These are phyloP conservation scores for Austrofundulus limnaeus DNA, from an alignment of 2,113 vertebrate species.

Conservation along the genomic window DNA sequence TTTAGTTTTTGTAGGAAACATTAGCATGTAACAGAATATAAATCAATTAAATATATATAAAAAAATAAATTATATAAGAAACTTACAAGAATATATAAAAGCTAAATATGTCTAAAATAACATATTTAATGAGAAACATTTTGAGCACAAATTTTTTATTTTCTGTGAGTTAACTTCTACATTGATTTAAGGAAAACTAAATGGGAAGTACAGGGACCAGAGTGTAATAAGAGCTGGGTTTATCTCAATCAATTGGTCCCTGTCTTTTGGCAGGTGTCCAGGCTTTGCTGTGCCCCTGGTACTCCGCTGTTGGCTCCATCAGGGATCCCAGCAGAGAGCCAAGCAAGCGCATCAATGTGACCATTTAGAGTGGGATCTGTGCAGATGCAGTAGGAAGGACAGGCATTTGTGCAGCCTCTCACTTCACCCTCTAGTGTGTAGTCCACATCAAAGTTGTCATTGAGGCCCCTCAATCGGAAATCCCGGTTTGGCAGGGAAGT, in stretches of 20 bases:
- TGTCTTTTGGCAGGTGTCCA: constrained; percentile 72
- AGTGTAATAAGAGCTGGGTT: constrained; percentile 69
- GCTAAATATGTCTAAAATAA: background rate
- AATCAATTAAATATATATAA: constrained; percentile 25
- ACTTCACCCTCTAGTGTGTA: constrained; percentile 60
- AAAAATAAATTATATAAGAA: constrained; percentile 14
- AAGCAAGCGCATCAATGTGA: constrained; percentile 72
- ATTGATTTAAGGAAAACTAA: constrained; percentile 43
- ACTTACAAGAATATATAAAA: constrained; percentile 17
- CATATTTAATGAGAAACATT: background rate
- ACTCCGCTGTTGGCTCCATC: constrained; percentile 68
- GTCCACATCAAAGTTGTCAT: constrained; percentile 78
- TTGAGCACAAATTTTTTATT: constrained; percentile 10
- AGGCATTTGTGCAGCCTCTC: constrained; percentile 67
- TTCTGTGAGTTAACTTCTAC: constrained; percentile 24
- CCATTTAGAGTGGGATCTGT: constrained; percentile 71
- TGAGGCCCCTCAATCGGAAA: constrained; percentile 75
- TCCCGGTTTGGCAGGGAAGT: constrained; percentile 73
- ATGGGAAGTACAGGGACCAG: constrained; percentile 41
- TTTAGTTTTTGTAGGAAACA: constrained; percentile 37
- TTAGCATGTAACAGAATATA: constrained; percentile 33
- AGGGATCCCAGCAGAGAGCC: constrained; percentile 63
- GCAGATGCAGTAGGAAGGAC: constrained; percentile 77
- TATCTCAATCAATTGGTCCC: constrained; percentile 74
- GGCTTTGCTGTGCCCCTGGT: constrained; percentile 55